Evolutionary conservation across 2,113 vertebrate species (phyloP), one percentile per base, ranked within the genome.

Genomic region (Lophius piscatorius): DNA sequence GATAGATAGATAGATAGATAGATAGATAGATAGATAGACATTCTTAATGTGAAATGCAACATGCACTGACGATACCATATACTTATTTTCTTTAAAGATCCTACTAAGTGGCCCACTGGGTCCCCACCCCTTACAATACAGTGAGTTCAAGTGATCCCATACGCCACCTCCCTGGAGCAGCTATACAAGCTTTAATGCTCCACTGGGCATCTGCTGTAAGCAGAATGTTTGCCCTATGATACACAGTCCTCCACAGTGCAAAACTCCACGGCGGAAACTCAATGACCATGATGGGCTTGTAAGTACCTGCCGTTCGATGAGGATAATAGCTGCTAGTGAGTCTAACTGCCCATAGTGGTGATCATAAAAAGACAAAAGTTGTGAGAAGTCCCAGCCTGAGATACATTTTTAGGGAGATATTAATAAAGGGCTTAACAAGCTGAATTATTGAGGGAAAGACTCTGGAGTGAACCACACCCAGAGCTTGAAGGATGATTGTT

Each of bases 391-490:
- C 72, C 59, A 38, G 71, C 17, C 45, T 60, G 42, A 68, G 36
- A 84, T 92, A 59, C 85, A 91, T 90, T 74, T 88, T 90, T 89
- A 89, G 87, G 29, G 48, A 66, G 74, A 63, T 89, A 84, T 80
- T 88, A 89, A 89, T 88, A 85, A 90, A 92, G 85, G 81, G 76
- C 84, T 78, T 83, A 74, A 74, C 82, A 78, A 85, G 67, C 46
- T 89, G 70, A 91, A 91, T 90, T 82, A 91, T 91, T 91, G 60
- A 90, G 58, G 20, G 68, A 69, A 84, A 78, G 82, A 76, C 76
- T 78, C 82, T 81, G 59, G 20, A 80, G 55, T 62, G 86, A 86
- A 83, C 66, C 75, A 52, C 63, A 78, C 74, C 83, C 73, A 66
- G 50, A 80, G 75, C 39, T 82, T 76, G 83, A 84, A 58, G 64